phyloP scores from a whole-genome alignment of 2,113 vertebrate genomes.

The Oncorhynchus tshawytscha region DNA sequence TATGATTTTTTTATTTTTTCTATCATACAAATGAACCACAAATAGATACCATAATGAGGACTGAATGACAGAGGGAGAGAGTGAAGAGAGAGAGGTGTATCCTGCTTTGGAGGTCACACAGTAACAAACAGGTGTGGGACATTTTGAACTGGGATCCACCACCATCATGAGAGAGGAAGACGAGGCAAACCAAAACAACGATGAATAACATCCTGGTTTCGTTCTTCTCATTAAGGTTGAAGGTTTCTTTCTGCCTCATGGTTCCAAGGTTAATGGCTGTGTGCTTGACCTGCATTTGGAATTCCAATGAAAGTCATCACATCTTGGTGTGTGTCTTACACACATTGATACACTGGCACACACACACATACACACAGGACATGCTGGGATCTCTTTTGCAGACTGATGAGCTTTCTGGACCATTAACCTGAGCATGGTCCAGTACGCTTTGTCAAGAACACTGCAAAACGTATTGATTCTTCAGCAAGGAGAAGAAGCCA shows the following conservation, averaged over 20 bases:
- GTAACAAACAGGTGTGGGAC: too few relatives aligned
- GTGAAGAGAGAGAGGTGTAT: not conserved
- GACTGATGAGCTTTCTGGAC: slow-evolving; percentile 68
- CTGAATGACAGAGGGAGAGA: not conserved
- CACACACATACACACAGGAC: slow-evolving; percentile 18
- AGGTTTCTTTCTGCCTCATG: too few relatives aligned
- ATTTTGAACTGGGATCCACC: too few relatives aligned
- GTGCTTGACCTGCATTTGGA: slow-evolving; percentile 24
- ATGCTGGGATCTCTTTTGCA: slow-evolving; percentile 59
- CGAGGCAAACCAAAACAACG: too few relatives aligned
- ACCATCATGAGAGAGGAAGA: too few relatives aligned
- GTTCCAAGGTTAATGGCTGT: slow-evolving; percentile 29
- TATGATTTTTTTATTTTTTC: too few relatives aligned
- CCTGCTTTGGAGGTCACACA: too few relatives aligned
- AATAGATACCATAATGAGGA: too few relatives aligned
- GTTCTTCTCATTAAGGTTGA: too few relatives aligned
- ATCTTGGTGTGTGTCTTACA: not conserved
- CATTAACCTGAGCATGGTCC: slow-evolving; percentile 63
- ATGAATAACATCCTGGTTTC: too few relatives aligned
- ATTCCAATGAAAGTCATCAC: slow-evolving; percentile 49
- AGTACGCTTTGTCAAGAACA: slow-evolving; percentile 58
- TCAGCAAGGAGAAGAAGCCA: slow-evolving; percentile 62
- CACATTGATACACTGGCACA: too few relatives aligned
- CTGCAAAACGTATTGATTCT: slow-evolving; percentile 61
- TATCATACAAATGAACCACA: too few relatives aligned